Base-by-base conservation (phyloP, 2,113 vertebrate genomes). In the Lycaon pictus region DNA sequence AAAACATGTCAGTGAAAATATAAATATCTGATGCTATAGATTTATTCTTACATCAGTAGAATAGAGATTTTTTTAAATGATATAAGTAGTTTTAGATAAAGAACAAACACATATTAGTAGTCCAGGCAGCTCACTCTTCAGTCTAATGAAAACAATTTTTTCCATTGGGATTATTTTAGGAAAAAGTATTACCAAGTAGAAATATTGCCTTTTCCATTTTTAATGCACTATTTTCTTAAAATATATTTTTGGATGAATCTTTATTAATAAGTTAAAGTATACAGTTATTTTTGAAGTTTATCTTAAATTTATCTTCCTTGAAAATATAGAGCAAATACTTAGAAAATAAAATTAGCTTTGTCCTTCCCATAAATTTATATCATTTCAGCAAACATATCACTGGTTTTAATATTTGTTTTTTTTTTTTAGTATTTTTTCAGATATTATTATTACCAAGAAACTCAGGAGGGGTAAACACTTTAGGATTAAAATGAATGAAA, bases 241-340 rank as follows among this genome's bases (percentile, higher is more conserved):
- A 56, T 77, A 76, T 48, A 96, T 92, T 98, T 98, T 97, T 74
- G 80, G 80, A 81, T 96, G 90, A 97, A 97, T 92, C 15, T 97
- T 96, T 76, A 97, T 96, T 90, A 86, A 72, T 37, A 97, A 95
- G 37, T 65, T 80, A 69, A 88, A 43, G 83, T 77, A 97, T 81
- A 96, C 71, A 97, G 90, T 92, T 97, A 97, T 97, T 95, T 97
- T 95, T 72, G 92, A 97, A 98, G 80, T 79, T 97, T 83, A 92
- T 74, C 7, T 79, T 71, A 91, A 84, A 67, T 96, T 55, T 65
- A 69, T 90, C 27, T 72, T 89, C 15, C 43, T 92, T 97, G 53
- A 94, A 94, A 91, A 55, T 83, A 83, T 81, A 80, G 7, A 96
- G 22, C 83, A 71, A 88, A 95, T 72, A 90, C 12, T 72, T 60